phyloP scores from a whole-genome alignment of 2,888 invertebrate genomes.

The Amphipoea lucens region DNA sequence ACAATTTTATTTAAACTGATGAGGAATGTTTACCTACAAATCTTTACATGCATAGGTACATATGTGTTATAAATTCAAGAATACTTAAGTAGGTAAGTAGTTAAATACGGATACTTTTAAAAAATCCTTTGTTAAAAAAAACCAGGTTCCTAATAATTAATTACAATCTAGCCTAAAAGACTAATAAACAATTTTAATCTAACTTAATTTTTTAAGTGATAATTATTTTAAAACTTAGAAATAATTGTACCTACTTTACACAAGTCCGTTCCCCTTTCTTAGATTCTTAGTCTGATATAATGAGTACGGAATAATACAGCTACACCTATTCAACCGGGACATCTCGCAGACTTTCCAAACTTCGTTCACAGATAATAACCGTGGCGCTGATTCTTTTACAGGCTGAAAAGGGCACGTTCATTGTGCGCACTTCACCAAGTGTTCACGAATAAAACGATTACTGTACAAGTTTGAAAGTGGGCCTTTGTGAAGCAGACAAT shows the following conservation, averaged over 20 bases:
- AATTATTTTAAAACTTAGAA: neutral
- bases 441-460: slow-evolving; percentile 65
- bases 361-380: slow-evolving; percentile 62
- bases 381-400: slow-evolving; percentile 58
- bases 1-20: neutral
- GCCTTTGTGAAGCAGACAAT: slow-evolving; percentile 57
- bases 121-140: neutral
- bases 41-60: neutral
- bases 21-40: neutral
- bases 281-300: neutral
- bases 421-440: slow-evolving; percentile 59
- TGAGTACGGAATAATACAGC: neutral
- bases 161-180: neutral
- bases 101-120: neutral
- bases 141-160: too few relatives aligned
- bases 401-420: slow-evolving; percentile 53
- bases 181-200: neutral
- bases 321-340: slow-evolving; percentile 6
- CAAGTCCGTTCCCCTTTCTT: neutral
- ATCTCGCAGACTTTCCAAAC: slow-evolving; percentile 37
- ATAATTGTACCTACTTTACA: neutral
- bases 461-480: slow-evolving; percentile 56
- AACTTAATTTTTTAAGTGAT: too few relatives aligned
- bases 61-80: neutral
- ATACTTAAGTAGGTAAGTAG: neutral